A percentile compares a stretch with the other conserved stretches of the same genome.
These are phyloP conservation scores for Eulemur macaco DNA, from an alignment of 2,113 vertebrate genomes.

Conservation along the genomic window DNA sequence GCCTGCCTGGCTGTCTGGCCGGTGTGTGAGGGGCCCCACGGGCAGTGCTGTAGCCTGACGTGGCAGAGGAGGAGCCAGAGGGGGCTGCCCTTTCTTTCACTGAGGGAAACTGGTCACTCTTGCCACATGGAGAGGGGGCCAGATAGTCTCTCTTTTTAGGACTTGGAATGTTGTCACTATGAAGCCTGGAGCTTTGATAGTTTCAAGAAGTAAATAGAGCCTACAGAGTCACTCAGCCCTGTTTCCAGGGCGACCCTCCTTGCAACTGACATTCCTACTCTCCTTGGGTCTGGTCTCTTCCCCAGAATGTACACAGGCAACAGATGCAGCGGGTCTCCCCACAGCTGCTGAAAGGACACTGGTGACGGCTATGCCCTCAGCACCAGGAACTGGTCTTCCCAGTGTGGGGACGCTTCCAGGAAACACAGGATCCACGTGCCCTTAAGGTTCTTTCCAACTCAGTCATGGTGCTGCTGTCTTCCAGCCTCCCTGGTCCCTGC, in stretches of 20 bases:
- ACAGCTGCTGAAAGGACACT: neutral
- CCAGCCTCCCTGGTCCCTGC: neutral
- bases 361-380: neutral
- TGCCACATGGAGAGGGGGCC: neutral
- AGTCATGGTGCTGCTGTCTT: slow-evolving; percentile 66
- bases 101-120: neutral
- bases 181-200: neutral
- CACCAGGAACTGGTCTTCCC: neutral
- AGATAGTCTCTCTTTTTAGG: neutral
- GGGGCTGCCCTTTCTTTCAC: neutral
- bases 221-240: neutral
- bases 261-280: neutral
- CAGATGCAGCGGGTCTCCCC: neutral
- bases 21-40: neutral
- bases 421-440: neutral
- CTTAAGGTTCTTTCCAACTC: slow-evolving; percentile 16
- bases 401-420: neutral
- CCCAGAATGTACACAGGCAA: neutral
- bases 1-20: neutral
- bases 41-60: neutral
- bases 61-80: neutral
- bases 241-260: neutral
- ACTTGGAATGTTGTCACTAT: neutral
- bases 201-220: neutral
- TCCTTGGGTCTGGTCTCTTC: neutral